These are phyloP conservation scores for Lepisosteus osseus DNA, from an alignment of 2,113 vertebrate genomes.

Conservation along the genomic window DNA sequence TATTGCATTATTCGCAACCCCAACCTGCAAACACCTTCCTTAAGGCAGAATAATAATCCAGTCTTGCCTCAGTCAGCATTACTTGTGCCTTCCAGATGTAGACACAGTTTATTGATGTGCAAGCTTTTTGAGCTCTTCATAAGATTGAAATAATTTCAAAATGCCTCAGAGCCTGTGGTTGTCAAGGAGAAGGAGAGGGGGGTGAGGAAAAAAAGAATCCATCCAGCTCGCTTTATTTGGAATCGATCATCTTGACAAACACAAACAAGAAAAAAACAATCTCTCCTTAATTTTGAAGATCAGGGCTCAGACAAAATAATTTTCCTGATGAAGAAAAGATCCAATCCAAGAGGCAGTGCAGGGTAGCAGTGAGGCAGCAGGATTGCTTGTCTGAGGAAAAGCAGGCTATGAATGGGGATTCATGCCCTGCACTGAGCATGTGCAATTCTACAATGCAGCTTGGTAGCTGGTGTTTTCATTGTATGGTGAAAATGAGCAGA, in stretches of 20 bases:
- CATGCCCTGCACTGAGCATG: constrained; percentile 67
- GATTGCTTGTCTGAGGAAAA: constrained; percentile 36
- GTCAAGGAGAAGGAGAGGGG: not conserved
- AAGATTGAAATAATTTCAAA: not conserved
- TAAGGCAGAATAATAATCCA: not conserved
- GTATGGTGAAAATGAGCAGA: constrained; percentile 3
- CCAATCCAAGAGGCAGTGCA: constrained; percentile 11
- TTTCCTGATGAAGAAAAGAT: constrained; percentile 5
- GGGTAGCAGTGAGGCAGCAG: constrained; percentile 33
- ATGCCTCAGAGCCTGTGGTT: not conserved
- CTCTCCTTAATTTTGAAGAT: not conserved
- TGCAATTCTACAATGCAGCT: constrained; percentile 54
- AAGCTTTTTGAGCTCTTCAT: not conserved
- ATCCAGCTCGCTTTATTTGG: no score
- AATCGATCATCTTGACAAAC: not conserved
- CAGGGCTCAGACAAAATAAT: not conserved
- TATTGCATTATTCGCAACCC: constrained; percentile 41
- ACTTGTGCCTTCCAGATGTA: no score
- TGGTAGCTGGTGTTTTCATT: constrained; percentile 25
- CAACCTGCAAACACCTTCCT: not conserved
- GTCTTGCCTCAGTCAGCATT: not conserved
- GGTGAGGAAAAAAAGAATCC: no score
- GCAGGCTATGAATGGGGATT: constrained; percentile 50
- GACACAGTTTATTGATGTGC: not conserved
- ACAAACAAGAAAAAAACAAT: not conserved